These are phyloP conservation scores for Myrmophylax atrothorax DNA, from an alignment of 2,113 vertebrate species.

Conservation along the genomic window DNA sequence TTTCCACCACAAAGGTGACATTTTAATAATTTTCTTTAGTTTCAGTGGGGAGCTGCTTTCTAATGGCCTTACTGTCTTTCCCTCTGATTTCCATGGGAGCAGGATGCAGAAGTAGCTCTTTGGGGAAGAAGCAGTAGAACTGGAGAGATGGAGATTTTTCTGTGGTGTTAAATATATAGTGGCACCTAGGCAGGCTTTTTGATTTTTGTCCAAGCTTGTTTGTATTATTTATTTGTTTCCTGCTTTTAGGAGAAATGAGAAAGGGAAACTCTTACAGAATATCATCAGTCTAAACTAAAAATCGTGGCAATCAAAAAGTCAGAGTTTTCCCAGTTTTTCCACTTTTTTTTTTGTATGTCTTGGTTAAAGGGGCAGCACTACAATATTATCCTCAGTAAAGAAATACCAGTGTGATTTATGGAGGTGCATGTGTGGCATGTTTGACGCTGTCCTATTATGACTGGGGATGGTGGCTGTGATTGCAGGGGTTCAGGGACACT, in stretches of 20 bases:
- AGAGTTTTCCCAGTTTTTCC: background rate
- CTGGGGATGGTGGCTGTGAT: rapidly evolving
- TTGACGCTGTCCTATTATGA: rapidly evolving
- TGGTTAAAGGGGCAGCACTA: background rate
- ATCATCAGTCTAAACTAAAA: background rate
- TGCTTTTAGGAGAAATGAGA: background rate
- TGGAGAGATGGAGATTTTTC: background rate
- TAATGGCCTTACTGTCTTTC: background rate
- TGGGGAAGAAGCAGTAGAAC: background rate
- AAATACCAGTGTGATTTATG: background rate
- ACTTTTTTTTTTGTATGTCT: background rate
- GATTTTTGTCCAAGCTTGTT: background rate
- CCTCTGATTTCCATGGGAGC: background rate
- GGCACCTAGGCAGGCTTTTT: background rate
- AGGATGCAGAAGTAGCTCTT: background rate
- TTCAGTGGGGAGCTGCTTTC: background rate
- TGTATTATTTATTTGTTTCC: background rate
- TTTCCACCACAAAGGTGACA: background rate
- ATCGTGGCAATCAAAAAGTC: rapidly evolving
- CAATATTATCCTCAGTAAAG: background rate
- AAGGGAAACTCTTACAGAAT: background rate
- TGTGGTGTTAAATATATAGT: background rate
- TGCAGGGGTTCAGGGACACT: background rate
- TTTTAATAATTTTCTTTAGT: background rate
- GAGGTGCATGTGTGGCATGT: rapidly evolving